Evolutionary conservation across 1,140 invertebrate species (phyloP).

Genomic region (Aricia agestis): DNA sequence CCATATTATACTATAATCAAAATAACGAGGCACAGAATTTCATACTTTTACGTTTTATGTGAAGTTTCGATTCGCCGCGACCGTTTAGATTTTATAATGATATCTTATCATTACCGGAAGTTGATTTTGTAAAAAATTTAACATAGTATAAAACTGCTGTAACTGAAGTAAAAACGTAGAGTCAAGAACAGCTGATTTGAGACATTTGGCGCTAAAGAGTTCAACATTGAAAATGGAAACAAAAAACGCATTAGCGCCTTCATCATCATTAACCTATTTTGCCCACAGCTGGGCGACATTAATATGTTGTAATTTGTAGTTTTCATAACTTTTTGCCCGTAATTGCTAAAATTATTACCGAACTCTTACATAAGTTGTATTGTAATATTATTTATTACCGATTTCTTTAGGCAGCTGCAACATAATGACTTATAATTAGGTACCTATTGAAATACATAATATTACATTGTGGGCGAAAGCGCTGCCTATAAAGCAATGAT

Average conservation of each 20-base stretch:
- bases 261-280: slow-evolving; percentile 13
- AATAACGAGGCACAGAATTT: no score
- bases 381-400: slow-evolving; percentile 1
- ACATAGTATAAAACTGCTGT: no score
- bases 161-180: slow-evolving; percentile 15
- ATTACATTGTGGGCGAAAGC: background rate
- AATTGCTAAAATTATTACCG: background rate
- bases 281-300: slow-evolving; percentile 2
- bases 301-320: background rate
- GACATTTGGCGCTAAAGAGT: background rate
- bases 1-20: no score
- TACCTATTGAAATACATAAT: background rate
- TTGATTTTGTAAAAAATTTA: no score
- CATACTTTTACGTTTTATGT: no score
- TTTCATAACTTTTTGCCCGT: slow-evolving; percentile 2
- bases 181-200: background rate
- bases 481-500: no score
- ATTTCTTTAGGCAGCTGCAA: background rate
- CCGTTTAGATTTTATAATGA: no score
- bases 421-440: background rate
- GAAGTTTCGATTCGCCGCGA: no score
- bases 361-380: background rate
- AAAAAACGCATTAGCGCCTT: background rate
- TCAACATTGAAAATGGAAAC: slow-evolving; percentile 1
- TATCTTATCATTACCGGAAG: no score